Conservation (phyloP, 1,140 invertebrate species). For the Habropoda laboriosa region DNA sequence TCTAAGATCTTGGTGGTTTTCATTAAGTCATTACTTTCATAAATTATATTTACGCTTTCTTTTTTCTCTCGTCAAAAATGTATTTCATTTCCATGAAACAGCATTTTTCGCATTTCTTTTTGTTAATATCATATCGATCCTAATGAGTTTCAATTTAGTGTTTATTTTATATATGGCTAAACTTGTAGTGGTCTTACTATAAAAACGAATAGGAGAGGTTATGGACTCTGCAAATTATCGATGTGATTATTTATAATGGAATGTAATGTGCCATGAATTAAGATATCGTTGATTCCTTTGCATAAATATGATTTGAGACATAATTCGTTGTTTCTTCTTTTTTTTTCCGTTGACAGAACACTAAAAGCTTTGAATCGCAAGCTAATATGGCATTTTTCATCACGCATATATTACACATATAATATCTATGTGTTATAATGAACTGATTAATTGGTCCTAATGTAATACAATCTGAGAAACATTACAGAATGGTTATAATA, state of each 20-base stretch:
- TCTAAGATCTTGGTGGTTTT: conserved; percentile 19
- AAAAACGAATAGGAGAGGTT: conserved; percentile 32
- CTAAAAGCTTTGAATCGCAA: conserved; percentile 21
- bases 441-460: conserved; percentile 55
- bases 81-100: conserved; percentile 7
- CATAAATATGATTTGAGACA: conserved; percentile 3
- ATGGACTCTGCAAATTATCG: conserved; percentile 37
- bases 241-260: conserved; percentile 10
- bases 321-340: conserved; percentile 15
- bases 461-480: conserved; percentile 35
- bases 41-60: conserved; percentile 9
- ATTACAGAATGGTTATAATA: conserved; percentile 41
- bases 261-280: conserved; percentile 45
- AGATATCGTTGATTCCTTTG: neutral
- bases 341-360: neutral
- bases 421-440: conserved; percentile 36
- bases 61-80: conserved; percentile 10
- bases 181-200: conserved; percentile 35
- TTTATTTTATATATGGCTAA: conserved; percentile 32
- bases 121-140: neutral
- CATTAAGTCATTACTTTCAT: conserved; percentile 19
- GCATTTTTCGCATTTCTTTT: conserved; percentile 45
- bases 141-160: neutral
- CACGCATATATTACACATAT: conserved; percentile 33
- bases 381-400: conserved; percentile 10